A percentile compares a stretch with the other conserved stretches of the same genome.
Evolutionary conservation across 1,140 invertebrate genomes (phyloP).

Genomic region (Scaptomyza pallida): DNA sequence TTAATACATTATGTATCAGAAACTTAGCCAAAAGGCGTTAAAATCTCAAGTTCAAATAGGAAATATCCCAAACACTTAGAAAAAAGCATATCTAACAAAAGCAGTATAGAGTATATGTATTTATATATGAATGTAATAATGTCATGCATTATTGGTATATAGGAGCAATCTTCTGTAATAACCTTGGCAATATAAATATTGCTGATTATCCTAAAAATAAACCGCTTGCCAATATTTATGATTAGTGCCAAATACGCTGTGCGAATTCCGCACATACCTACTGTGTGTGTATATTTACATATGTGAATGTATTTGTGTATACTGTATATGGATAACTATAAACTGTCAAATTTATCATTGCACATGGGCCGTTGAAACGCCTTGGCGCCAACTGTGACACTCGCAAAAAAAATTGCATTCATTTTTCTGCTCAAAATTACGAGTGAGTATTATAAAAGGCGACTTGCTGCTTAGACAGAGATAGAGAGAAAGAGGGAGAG

Average conservation of each 20-base stretch:
- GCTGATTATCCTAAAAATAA: conserved; percentile 66
- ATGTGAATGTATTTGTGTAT: conserved; percentile 16
- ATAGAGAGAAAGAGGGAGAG: not conserved
- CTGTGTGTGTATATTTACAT: not conserved
- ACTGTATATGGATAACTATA: conserved; percentile 54
- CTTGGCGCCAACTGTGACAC: conserved; percentile 83
- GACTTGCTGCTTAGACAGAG: conserved; percentile 7
- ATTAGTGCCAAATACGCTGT: conserved; percentile 53
- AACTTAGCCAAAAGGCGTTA: too few relatives aligned
- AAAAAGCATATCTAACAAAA: too few relatives aligned
- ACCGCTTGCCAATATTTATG: conserved; percentile 68
- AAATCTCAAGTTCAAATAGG: too few relatives aligned
- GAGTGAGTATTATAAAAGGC: conserved; percentile 54
- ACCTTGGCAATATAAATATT: conserved; percentile 31
- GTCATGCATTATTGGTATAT: not conserved
- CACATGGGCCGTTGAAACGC: conserved; percentile 49
- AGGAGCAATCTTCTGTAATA: conserved; percentile 19
- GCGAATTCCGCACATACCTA: conserved; percentile 9
- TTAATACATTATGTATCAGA: not conserved
- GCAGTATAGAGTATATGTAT: too few relatives aligned
- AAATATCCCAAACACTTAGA: too few relatives aligned
- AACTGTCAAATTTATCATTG: conserved; percentile 80
- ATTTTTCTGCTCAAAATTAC: conserved; percentile 71
- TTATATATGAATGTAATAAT: conserved; percentile 3
- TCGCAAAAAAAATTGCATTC: conserved; percentile 70